Evolutionary conservation across 2,888 invertebrate genomes (phyloP).

Genomic region (Spatulosminthurus flaviceps): DNA sequence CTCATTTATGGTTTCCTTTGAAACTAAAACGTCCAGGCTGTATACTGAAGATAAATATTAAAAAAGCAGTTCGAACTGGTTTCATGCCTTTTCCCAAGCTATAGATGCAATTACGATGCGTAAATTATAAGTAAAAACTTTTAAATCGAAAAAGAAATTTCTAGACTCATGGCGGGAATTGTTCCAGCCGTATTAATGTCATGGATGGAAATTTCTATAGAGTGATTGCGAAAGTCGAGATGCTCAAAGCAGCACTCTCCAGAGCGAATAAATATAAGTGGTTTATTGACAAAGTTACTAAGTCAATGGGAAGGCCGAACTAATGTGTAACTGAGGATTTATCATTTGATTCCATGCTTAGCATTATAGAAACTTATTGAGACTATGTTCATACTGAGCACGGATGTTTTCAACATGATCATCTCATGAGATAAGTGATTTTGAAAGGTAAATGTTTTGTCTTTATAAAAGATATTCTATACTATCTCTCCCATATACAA

Average conservation of each 20-base stretch:
- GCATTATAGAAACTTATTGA: background rate
- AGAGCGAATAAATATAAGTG: background rate
- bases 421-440: background rate
- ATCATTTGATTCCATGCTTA: background rate
- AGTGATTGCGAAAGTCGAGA: background rate
- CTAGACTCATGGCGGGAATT: background rate
- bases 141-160: background rate
- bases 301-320: background rate
- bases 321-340: background rate
- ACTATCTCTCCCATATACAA: background rate
- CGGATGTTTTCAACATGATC: background rate
- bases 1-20: too few species aligned
- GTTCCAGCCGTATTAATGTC: background rate
- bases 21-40: too few species aligned
- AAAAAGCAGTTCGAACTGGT: too few species aligned
- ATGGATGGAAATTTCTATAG: background rate
- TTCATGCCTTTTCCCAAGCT: background rate
- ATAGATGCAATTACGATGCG: background rate
- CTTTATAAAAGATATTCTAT: background rate
- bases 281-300: constrained; percentile 2
- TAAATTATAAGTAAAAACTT: background rate
- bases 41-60: too few species aligned
- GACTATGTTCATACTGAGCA: background rate
- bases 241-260: background rate
- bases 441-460: background rate